Percentiles rank a stretch among this genome's conserved stretches.
Conservation (phyloP, 2,113 vertebrate genomes). For the Paedocypris sp. region DNA sequence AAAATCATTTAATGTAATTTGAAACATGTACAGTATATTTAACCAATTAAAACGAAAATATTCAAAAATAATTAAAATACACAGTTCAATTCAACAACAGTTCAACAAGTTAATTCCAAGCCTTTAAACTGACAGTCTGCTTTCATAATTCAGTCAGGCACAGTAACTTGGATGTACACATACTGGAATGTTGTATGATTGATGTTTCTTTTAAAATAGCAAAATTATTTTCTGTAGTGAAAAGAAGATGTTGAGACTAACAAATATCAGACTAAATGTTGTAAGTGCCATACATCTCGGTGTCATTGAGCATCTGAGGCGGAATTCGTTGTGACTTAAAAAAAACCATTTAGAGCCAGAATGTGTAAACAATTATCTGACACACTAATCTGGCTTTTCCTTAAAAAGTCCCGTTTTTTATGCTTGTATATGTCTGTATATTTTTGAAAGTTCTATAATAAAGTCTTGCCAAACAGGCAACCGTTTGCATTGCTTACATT, state of each 20-base stretch:
- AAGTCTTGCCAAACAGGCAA: constrained; percentile 3
- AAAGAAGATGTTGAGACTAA: background rate
- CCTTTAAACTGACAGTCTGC: too few species aligned
- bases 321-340: constrained; percentile 6
- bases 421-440: background rate
- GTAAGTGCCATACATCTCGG: background rate
- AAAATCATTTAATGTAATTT: too few species aligned
- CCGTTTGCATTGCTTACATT: background rate
- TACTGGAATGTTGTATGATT: too few species aligned
- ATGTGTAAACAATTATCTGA: constrained; percentile 7
- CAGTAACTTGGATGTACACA: too few species aligned
- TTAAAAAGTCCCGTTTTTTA: background rate
- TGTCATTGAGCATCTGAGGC: background rate
- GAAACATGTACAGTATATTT: too few species aligned
- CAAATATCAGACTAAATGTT: background rate
- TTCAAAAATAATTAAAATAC: too few species aligned
- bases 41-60: too few species aligned
- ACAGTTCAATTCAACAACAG: too few species aligned
- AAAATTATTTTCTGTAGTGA: background rate
- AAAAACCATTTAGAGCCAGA: constrained; percentile 13
- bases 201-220: too few species aligned
- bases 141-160: too few species aligned
- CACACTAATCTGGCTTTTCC: background rate
- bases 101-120: too few species aligned
- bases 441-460: background rate